phyloP scores from a whole-genome alignment of 2,113 vertebrate species.

The Peromyscus polionotus region DNA sequence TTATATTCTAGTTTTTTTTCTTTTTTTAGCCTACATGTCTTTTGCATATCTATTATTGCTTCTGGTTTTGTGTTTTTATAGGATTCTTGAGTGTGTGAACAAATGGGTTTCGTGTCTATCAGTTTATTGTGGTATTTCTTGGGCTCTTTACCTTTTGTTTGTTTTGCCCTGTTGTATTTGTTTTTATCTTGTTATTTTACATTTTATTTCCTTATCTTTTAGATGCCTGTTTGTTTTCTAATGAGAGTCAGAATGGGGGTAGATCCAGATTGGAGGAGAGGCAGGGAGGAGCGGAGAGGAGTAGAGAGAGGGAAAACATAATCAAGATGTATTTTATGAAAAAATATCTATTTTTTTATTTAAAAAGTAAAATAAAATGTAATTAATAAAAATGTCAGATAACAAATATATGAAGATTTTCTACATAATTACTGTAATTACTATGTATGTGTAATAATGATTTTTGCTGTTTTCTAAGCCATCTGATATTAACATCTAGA shows the following conservation, averaged over 20 bases:
- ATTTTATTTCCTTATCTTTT: slow-evolving; percentile 26
- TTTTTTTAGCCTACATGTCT: not conserved
- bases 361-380: slow-evolving; percentile 56
- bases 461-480: not conserved
- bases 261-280: not conserved
- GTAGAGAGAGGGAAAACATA: not conserved
- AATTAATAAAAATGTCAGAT: slow-evolving; percentile 51
- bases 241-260: not conserved
- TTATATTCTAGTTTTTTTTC: too few relatives aligned
- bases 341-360: not conserved
- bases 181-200: slow-evolving; percentile 59
- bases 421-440: slow-evolving; percentile 15
- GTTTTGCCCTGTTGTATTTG: not conserved
- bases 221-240: not conserved
- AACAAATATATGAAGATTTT: not conserved
- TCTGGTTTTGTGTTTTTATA: not conserved
- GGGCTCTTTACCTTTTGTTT: not conserved
- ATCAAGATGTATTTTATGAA: not conserved
- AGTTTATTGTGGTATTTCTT: not conserved
- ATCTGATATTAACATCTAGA: slow-evolving; percentile 62
- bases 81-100: not conserved
- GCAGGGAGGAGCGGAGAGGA: not conserved
- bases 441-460: not conserved
- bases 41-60: not conserved
- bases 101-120: not conserved